Evolutionary conservation across 37 sponge, comb jelly and placozoan species (phyloP), one percentile per base, ranked within the genome.

Genomic region (Sycon ciliatum): DNA sequence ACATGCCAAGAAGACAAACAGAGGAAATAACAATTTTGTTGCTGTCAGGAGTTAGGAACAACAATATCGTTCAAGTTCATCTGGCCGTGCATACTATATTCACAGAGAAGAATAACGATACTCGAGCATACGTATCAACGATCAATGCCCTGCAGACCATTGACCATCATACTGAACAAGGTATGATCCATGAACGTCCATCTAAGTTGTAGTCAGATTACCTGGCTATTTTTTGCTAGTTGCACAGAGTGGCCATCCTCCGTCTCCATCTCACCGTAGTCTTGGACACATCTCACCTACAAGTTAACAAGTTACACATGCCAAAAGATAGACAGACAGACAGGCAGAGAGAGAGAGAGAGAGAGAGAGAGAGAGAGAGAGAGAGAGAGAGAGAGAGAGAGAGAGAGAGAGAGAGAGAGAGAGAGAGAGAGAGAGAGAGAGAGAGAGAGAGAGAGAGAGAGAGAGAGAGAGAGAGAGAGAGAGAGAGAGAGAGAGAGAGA

Each of bases 221-320:
- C 70, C 56, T 89, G 90, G 34, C 79, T 84, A 52, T 78, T 83
- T 65, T 83, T 89, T 42, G 61, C 78, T 57, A 93, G 67, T 56
- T 82, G 83, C 0, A 93, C 67, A 0, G 83, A 69, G 6, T 79
- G 78, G 4, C 95, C 95, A 71, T 89, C 87, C 22, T 93, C 95
- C 23, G 86, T 93, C 75, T 83, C 90, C 55, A 89, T 78, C 55
- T 93, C 95, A 16, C 95, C 95, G 67, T 89, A 86, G 71, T 93
- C 90, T 46, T 42, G 68, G 11, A 89, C 60, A 62, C 89, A 93
- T 27, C 90, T 76, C 34, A 93, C 70, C 70, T 68, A 13, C 30
- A 7, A 60, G n/a, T n/a, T 18, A 60, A 60, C 30, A n/a, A 9
- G 22, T 60, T 60, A 68, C 39, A 68, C 56, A 68, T 32, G 9